Base-by-base conservation (phyloP, 2,888 invertebrate species). In the Agriopis aurantiaria region DNA sequence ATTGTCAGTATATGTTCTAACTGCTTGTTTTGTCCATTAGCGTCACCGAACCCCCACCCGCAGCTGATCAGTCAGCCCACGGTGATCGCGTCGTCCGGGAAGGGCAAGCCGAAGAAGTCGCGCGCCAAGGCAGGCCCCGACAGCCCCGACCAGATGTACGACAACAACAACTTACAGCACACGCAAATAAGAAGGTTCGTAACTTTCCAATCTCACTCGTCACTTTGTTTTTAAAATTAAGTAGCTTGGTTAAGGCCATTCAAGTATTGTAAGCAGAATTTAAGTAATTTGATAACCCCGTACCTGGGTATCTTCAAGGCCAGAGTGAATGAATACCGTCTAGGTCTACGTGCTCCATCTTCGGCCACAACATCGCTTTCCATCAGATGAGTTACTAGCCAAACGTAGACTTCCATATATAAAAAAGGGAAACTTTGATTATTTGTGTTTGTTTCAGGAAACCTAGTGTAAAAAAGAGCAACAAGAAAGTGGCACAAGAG, bases 1-100 rank as follows among this genome's bases (percentile, higher is more conserved):
- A 43, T 0, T 43, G 33, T 33, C 33, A 33, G 5, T 33, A 33
- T 33, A 33, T 33, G 33, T 10, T 9, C 14, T 57, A 57, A 57
- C 17, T 11, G 17, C 8, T 1, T 12, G 11, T 23, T 55, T 75
- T 68, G 70, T 17, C 66, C 78, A 68, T 11, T 95, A 95, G 96
- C 96, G 4, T 97, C 97, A 12, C 97, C 97, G 11, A 97, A 96
- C 85, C 97, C 96, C 48, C 97, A 97, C 80, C 96, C 96, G 58
- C 96, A 97, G 88, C 94, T 98, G 88, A 96, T 98, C 75, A 97
- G 97, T 78, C 97, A 97, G 86, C 97, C 97, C 0, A 97, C 97
- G 5, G 97, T 98, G 62, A 97, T 98, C 82, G 96, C 96, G 43
- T 95, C 96, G 49, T 95, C 96, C 73, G 88, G 95, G 12, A 96